These are phyloP conservation scores for Thymallus thymallus DNA, from an alignment of 2,113 vertebrate genomes.

Conservation along the genomic window DNA sequence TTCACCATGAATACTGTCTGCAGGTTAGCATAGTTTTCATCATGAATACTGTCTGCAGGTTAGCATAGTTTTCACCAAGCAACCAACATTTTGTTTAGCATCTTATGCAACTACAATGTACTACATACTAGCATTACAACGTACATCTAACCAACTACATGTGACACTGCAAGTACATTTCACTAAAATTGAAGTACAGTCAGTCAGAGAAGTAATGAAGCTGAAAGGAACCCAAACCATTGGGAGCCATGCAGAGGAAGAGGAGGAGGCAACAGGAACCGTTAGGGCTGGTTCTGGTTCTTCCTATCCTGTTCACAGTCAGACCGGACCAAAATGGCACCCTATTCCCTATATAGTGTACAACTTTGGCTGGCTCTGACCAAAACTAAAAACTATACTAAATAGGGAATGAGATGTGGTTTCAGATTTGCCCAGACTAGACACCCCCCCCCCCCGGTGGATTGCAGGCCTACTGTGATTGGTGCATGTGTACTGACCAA, in stretches of 20 bases:
- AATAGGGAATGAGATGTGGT: slow-evolving; percentile 10
- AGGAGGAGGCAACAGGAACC: slow-evolving; percentile 60
- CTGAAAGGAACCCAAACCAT: slow-evolving; percentile 62
- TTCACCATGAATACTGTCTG: too few species aligned
- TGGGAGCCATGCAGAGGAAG: slow-evolving; percentile 79
- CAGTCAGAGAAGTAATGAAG: slow-evolving; percentile 62
- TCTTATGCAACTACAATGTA: slow-evolving; percentile 56
- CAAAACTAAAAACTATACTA: not conserved
- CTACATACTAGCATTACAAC: slow-evolving; percentile 44
- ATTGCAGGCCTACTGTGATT: not conserved
- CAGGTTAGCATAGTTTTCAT: too few species aligned
- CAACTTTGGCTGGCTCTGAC: too few species aligned
- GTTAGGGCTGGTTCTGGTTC: slow-evolving; percentile 63
- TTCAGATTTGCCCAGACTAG: not conserved
- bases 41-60: too few species aligned
- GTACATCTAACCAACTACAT: slow-evolving; percentile 9
- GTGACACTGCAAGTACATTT: not conserved
- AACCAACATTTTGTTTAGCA: slow-evolving; percentile 75
- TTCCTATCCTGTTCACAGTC: slow-evolving; percentile 60
- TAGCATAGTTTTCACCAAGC: slow-evolving; percentile 73
- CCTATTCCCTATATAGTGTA: too few species aligned
- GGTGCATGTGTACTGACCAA: not conserved
- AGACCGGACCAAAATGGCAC: not conserved
- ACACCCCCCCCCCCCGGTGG: too few species aligned
- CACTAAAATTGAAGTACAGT: not conserved